phyloP scores from a whole-genome alignment of 2,113 vertebrate species.

The Agapornis roseicollis region DNA sequence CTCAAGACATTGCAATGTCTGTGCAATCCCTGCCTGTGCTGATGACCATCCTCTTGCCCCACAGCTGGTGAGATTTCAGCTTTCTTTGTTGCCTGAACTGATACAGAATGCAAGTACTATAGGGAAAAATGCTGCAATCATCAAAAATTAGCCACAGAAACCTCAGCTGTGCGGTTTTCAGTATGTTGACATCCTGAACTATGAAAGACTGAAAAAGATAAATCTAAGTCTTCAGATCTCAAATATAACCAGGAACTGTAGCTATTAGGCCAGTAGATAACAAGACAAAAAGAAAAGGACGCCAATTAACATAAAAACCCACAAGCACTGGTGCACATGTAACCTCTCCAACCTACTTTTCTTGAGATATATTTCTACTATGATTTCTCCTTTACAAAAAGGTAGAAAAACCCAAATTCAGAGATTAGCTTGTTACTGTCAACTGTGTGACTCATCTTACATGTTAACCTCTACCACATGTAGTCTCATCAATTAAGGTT shows the following conservation, averaged over 20 bases:
- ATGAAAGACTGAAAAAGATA: neutral
- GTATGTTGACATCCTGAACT: neutral
- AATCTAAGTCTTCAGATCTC: neutral
- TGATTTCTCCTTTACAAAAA: neutral
- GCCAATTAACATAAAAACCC: neutral
- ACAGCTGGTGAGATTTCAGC: neutral
- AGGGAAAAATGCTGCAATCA: neutral
- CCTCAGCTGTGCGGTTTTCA: neutral
- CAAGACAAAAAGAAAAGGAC: neutral
- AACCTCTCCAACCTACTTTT: neutral
- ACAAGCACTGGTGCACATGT: neutral
- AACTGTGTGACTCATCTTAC: neutral
- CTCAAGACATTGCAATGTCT: rapidly evolving
- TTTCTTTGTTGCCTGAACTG: neutral
- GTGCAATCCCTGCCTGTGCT: neutral
- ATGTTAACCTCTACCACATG: neutral
- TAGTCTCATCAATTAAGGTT: neutral
- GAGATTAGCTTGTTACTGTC: neutral
- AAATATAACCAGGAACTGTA: neutral
- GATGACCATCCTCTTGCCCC: rapidly evolving
- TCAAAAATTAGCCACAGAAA: neutral
- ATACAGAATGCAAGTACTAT: neutral
- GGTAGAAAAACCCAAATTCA: neutral
- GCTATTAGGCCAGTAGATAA: neutral
- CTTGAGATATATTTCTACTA: neutral